These are phyloP conservation scores for Cactoblastis cactorum DNA, from an alignment of 2,888 invertebrate species.

Conservation along the genomic window DNA sequence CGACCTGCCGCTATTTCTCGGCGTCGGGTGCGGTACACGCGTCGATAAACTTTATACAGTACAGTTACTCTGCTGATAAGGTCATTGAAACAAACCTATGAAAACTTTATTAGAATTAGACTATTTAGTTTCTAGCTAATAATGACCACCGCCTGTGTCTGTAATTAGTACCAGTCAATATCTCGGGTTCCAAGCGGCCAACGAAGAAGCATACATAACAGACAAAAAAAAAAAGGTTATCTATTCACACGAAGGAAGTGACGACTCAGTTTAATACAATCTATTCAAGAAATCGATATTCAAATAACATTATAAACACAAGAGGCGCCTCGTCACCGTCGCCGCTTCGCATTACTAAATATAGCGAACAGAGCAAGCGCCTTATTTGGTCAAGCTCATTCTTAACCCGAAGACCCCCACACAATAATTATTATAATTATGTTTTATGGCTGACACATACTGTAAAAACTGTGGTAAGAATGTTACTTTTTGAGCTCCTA, in stretches of 20 bases:
- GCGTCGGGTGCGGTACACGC: not conserved
- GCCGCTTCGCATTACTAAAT: not conserved
- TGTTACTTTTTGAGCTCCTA: not conserved
- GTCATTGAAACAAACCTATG: not conserved
- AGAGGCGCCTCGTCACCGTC: not conserved
- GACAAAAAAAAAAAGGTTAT: too few relatives aligned
- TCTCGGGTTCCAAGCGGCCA: too few relatives aligned
- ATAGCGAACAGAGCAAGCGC: not conserved
- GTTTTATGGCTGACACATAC: not conserved
- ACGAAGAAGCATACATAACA: too few relatives aligned
- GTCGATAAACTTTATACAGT: not conserved
- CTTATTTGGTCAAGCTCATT: not conserved
- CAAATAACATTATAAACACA: constrained; percentile 12
- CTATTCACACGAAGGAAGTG: too few relatives aligned
- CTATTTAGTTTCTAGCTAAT: too few relatives aligned
- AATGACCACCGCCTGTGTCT: too few relatives aligned
- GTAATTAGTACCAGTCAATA: too few relatives aligned
- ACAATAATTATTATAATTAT: constrained; percentile 5
- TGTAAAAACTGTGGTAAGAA: not conserved
- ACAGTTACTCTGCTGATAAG: constrained; percentile 3
- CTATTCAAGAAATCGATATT: constrained; percentile 23
- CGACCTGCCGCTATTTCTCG: not conserved
- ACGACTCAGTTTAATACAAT: constrained; percentile 15
- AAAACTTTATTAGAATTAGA: too few relatives aligned
- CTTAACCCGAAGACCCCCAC: constrained; percentile 1